These are phyloP conservation scores for Trypoxylon attenuatum DNA, from an alignment of 2,888 invertebrate genomes.

Conservation along the genomic window DNA sequence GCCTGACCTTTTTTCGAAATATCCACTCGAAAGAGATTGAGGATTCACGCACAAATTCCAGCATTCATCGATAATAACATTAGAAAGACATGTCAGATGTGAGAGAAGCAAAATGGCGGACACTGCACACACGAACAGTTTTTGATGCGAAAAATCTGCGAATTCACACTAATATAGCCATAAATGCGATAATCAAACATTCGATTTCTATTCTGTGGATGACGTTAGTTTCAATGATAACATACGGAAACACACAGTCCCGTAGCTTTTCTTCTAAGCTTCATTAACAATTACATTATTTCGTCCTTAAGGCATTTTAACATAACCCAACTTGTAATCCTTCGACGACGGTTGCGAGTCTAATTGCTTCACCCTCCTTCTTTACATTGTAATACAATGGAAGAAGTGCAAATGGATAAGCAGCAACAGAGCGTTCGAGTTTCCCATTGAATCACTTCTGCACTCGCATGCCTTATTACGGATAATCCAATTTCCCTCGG, in stretches of 20 bases:
- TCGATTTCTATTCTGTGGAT: constrained; percentile 21
- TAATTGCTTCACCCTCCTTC: constrained; percentile 10
- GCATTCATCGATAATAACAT: constrained; percentile 70
- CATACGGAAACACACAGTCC: constrained; percentile 10
- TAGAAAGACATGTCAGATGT: constrained; percentile 70
- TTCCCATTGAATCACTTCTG: no score
- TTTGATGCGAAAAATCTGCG: constrained; percentile 52
- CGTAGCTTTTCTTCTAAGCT: constrained; percentile 4
- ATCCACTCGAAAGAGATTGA: constrained; percentile 39
- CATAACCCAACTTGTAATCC: constrained; percentile 44
- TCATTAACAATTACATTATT: constrained; percentile 22
- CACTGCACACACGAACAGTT: constrained; percentile 54
- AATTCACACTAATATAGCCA: constrained; percentile 45
- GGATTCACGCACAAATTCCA: constrained; percentile 54
- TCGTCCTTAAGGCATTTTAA: constrained; percentile 28
- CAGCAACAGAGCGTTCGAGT: no score
- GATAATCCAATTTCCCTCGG: no score
- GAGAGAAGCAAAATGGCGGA: constrained; percentile 69
- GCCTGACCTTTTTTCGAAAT: constrained; percentile 31
- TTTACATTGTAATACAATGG: neutral
- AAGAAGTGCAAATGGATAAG: neutral
- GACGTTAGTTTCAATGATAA: constrained; percentile 23
- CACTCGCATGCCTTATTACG: no score
- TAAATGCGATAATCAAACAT: constrained; percentile 33
- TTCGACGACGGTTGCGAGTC: neutral